Evolutionary conservation across 1,140 invertebrate species (phyloP), one percentile per base, ranked within the genome.

Genomic region (Atta colombica): DNA sequence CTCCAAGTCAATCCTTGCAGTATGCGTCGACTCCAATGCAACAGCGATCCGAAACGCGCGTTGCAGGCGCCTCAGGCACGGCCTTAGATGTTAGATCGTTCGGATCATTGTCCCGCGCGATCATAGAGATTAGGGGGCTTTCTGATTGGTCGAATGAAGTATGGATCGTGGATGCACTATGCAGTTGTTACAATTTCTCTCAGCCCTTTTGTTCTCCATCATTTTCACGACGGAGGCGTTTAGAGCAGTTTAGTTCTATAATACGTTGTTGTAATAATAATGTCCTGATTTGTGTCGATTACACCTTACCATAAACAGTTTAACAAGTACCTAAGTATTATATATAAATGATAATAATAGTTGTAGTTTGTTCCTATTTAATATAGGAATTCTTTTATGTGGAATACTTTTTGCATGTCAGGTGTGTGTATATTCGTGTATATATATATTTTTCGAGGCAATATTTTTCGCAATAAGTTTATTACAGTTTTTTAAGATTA

Each of bases 81-180:
- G 77, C 55, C 35, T 45, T 89, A 84, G 84, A 82, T 60, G 72
- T 72, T 61, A 72, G 51, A 81, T 81, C 66, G 65, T 55, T 45
- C 65, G 14, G 60, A 84, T 86, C 61, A 75, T 88, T 66, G 66
- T 80, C 85, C 71, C 7, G 39, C 7, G 55, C 82, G 74, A 89
- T 89, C 88, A 84, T 85, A 90, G 88, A 74, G 53, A 89, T 87
- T 89, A 87, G 53, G 31, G 71, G 72, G 25, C 45, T 66, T 81
- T 84, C 72, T 77, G 28, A 35, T 78, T 89, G 74, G 12, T n/a
- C 51, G 21, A 63, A 87, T 78, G 71, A 87, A 87, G 65, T 89
- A 89, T 74, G 58, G 51, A 39, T 39, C 35, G 25, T 69, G 78
- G 31, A 49, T 58, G 66, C 28, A 16, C 77, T 58, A 25, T 81